A percentile compares a stretch with the other conserved stretches of the same genome.
Conservation (phyloP, 2,113 vertebrate genomes). For the human (Homo sapiens) region GRCh38 chr11:13311001-13311500, state of each 20-base stretch:
- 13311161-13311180: not conserved
- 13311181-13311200: not conserved
- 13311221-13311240: not conserved
- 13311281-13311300: not conserved
- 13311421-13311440: not conserved
- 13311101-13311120: not conserved
- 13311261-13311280: not conserved
- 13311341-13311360: not conserved
- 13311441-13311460: not conserved
- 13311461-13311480: not conserved
- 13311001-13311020: not conserved
- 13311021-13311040: slow-evolving; percentile 23
- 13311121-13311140: not conserved
- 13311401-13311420: not conserved
- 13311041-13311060: slow-evolving; percentile 19
- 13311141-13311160: not conserved
- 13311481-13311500: accelerated
- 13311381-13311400: not conserved
- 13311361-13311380: not conserved
- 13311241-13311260: not conserved
- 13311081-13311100: not conserved
- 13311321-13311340: not conserved
- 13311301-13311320: not conserved
- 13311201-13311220: not conserved
- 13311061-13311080: not conserved